phyloP scores from a whole-genome alignment of 2,113 vertebrate genomes.

The Trogon surrucura region DNA sequence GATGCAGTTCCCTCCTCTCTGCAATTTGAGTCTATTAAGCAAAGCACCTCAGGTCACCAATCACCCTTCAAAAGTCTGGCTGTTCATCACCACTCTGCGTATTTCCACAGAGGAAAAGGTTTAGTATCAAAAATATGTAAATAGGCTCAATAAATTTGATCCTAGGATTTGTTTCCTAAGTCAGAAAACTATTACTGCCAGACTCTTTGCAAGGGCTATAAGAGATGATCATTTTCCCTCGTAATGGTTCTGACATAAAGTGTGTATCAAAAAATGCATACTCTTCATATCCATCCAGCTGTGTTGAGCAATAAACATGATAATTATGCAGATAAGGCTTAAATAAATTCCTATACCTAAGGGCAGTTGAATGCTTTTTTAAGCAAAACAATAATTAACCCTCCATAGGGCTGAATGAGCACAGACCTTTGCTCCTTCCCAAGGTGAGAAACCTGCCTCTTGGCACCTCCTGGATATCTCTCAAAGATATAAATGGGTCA shows the following conservation, averaged over 20 bases:
- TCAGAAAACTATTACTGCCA: conserved; percentile 23
- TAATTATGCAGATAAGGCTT: conserved; percentile 69
- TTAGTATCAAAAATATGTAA: background rate
- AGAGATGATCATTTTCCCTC: conserved; percentile 48
- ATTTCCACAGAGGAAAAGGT: background rate
- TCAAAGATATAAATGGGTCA: background rate
- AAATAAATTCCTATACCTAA: conserved; percentile 68
- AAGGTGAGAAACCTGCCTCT: background rate
- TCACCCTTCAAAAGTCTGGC: conserved; percentile 25
- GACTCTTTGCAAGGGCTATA: conserved; percentile 39
- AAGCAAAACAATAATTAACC: conserved; percentile 65
- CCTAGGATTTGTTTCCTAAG: conserved; percentile 37
- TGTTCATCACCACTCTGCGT: background rate
- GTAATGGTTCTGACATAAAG: conserved; percentile 57
- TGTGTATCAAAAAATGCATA: conserved; percentile 63
- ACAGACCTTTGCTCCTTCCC: conserved; percentile 34
- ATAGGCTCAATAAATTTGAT: background rate
- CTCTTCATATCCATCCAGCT: conserved; percentile 64
- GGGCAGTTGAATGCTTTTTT: conserved; percentile 37
- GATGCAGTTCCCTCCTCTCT: background rate
- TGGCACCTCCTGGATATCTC: background rate
- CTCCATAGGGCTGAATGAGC: conserved; percentile 28
- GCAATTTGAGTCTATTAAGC: background rate
- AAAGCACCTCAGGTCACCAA: background rate
- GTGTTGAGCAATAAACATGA: conserved; percentile 61